Conservation (phyloP, 2,797 vertebrate species). For the Melopsittacus undulatus region DNA sequence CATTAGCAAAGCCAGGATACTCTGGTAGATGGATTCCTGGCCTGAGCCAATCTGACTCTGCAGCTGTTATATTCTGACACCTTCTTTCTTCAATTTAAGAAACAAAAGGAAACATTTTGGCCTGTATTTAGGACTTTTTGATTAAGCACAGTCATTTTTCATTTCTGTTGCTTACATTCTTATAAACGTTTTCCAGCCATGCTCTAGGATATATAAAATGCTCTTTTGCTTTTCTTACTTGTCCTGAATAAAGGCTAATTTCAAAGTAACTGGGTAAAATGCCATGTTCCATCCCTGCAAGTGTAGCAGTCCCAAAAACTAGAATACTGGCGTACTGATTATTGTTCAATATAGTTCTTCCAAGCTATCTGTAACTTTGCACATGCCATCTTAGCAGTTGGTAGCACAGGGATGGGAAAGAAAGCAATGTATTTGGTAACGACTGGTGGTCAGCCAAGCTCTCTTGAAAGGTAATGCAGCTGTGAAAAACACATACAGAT, state of each 20-base stretch:
- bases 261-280: not conserved
- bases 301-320: not conserved
- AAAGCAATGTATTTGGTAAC: not conserved
- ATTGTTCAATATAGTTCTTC: not conserved
- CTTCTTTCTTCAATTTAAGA: not conserved
- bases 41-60: not conserved
- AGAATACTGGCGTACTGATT: not conserved
- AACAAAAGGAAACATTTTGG: not conserved
- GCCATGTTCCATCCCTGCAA: accelerated
- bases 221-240: not conserved
- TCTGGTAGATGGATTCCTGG: not conserved
- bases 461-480: not conserved
- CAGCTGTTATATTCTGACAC: not conserved
- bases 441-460: not conserved
- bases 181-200: not conserved
- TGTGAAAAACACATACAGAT: not conserved
- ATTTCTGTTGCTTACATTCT: not conserved
- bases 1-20: not conserved
- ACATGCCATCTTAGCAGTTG: not conserved
- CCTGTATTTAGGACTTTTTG: not conserved
- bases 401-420: not conserved
- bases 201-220: not conserved
- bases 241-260: not conserved
- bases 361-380: not conserved
- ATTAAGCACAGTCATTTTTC: not conserved